phyloP scores from a whole-genome alignment of 2,797 vertebrate species.

The Poeciliopsis turneri region DNA sequence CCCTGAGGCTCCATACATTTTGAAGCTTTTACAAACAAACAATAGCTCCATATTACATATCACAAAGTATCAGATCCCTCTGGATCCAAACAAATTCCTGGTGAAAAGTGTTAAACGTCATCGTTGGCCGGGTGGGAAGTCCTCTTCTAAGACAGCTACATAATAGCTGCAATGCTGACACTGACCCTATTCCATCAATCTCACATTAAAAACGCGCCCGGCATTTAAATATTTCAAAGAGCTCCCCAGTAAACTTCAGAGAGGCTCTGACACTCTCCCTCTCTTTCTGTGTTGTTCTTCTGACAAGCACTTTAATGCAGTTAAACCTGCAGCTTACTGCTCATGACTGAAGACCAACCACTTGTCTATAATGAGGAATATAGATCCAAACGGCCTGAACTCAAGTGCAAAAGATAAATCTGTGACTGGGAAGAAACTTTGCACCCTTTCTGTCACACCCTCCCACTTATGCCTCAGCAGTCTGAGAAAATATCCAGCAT shows the following conservation, averaged over 20 bases:
- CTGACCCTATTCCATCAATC: constrained; percentile 82
- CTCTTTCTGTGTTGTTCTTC: constrained; percentile 22
- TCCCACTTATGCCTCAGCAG: constrained; percentile 4
- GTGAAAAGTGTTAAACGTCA: constrained; percentile 32
- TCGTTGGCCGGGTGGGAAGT: constrained; percentile 39
- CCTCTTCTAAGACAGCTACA: constrained; percentile 38
- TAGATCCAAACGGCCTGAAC: constrained; percentile 7
- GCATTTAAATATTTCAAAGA: constrained; percentile 83
- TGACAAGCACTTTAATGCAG: constrained; percentile 32
- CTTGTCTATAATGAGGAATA: constrained; percentile 14
- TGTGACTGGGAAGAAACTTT: constrained; percentile 21
- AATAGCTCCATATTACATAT: not conserved
- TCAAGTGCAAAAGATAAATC: constrained; percentile 8
- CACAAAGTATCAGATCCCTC: constrained; percentile 7
- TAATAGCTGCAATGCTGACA: constrained; percentile 59
- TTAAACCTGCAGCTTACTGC: constrained; percentile 29
- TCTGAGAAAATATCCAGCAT: constrained; percentile 27
- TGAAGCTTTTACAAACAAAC: constrained; percentile 16
- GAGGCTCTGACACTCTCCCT: constrained; percentile 44
- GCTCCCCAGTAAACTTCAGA: constrained; percentile 54
- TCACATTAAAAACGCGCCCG: constrained; percentile 70
- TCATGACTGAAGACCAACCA: constrained; percentile 29
- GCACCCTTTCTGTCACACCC: not conserved
- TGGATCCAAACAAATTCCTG: constrained; percentile 32
- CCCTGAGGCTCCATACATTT: constrained; percentile 14